phyloP scores from a whole-genome alignment of 2,888 invertebrate genomes.

The Drosophila bunnanda region DNA sequence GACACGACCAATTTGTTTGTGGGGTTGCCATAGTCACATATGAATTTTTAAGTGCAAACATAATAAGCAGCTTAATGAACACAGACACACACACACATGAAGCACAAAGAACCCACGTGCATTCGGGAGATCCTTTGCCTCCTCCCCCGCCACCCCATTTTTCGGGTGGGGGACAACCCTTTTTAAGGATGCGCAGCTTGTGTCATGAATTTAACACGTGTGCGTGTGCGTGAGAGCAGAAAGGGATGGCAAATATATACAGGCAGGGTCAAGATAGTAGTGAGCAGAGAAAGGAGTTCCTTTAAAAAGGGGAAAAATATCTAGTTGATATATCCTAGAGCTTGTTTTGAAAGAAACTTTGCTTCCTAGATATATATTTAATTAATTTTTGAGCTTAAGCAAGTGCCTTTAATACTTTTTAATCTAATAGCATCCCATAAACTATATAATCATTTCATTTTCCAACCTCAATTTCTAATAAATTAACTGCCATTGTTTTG shows the following conservation, averaged over 20 bases:
- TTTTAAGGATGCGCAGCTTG: slow-evolving; percentile 65
- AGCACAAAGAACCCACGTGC: slow-evolving; percentile 40
- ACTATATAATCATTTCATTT: not conserved
- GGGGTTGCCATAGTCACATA: slow-evolving; percentile 68
- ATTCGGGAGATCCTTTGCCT: slow-evolving; percentile 32
- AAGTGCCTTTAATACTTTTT: too few relatives aligned
- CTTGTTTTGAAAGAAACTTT: too few relatives aligned
- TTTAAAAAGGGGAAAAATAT: not conserved
- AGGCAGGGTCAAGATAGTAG: slow-evolving; percentile 1
- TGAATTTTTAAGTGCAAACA: slow-evolving; percentile 80
- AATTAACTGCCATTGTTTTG: not conserved
- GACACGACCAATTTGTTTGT: slow-evolving; percentile 61
- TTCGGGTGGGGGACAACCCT: slow-evolving; percentile 51
- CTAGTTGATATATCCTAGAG: too few relatives aligned
- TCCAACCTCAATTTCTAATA: not conserved
- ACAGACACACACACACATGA: slow-evolving; percentile 35
- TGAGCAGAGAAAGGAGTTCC: too few relatives aligned
- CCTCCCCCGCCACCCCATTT: not conserved
- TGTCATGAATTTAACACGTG: slow-evolving; percentile 69
- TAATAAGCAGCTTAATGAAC: slow-evolving; percentile 80
- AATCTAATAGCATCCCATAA: too few relatives aligned
- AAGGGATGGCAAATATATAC: not conserved
- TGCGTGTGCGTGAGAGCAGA: slow-evolving; percentile 29
- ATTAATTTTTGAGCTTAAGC: too few relatives aligned
- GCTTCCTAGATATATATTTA: too few relatives aligned